Base-by-base conservation (phyloP, 2,888 invertebrate species). In the Microctonus brassicae region DNA sequence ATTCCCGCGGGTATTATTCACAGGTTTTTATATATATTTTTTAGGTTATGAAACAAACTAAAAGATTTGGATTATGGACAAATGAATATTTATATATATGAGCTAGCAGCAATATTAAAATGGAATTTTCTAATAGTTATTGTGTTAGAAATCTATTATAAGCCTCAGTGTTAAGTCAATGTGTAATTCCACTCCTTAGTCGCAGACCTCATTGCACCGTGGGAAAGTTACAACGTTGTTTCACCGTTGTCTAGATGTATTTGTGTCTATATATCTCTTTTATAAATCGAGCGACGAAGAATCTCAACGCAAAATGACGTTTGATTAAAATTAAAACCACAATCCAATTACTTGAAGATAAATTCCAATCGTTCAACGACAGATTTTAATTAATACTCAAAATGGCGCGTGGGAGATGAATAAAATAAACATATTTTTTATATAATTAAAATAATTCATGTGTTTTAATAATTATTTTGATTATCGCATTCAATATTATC, bases 1-100 rank as follows among this genome's bases (percentile, higher is more conserved):
- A 42, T 20, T 69, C 69, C 22, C 69, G 61, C 53, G 69, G 33
- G 53, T 69, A 69, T 69, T 69, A 69, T 52, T 61, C 62, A 24
- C 61, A 24, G 34, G 52, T 26, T 20, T 26, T 3, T 20, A 22
- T 10, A 20, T 34, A 17, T 7, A 26, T 26, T 55, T 55, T 11
- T 58, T 17, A 58, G 10, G 36, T 5, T 53, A 34, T 10, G n/a
- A 9, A 17, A 33, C 6, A 42, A 22, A 10, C 24, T 20, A 42
- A 3, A 67, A 42, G 29, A 67, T 57, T 29, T 57, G 13, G 57
- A 67, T 57, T 29, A 34, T 42, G 26, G 58, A 33, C 4, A 11
- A 10, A 33, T 20, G 17, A 22, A 20, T 33, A 52, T 52, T 17
- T 52, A 47, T 36, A 17, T 20, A 33, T 17, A 20, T 11, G 11